phyloP scores from a whole-genome alignment of 2,113 vertebrate genomes.

The Hyla sarda region DNA sequence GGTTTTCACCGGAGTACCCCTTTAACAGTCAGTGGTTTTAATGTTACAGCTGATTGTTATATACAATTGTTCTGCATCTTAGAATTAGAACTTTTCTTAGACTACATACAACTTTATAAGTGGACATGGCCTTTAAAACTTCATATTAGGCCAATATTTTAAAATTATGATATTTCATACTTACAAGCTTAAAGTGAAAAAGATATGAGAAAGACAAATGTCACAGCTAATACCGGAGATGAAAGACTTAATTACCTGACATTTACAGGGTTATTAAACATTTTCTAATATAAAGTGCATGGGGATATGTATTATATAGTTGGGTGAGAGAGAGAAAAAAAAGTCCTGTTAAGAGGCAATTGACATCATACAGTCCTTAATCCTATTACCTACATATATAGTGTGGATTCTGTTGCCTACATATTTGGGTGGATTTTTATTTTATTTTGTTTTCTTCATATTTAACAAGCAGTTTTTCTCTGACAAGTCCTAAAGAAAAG shows the following conservation, averaged over 20 bases:
- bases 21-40: too few relatives aligned
- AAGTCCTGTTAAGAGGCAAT: not conserved
- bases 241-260: slow-evolving; percentile 34
- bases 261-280: slow-evolving; percentile 48
- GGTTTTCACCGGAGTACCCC: too few relatives aligned
- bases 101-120: not conserved
- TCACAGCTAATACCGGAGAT: slow-evolving; percentile 21
- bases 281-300: not conserved
- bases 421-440: too few relatives aligned
- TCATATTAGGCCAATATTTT: not conserved
- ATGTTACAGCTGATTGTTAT: too few relatives aligned
- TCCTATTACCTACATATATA: not conserved
- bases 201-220: slow-evolving; percentile 38
- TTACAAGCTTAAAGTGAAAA: not conserved
- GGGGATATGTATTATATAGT: slow-evolving; percentile 26
- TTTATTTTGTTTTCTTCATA: too few relatives aligned
- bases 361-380: slow-evolving; percentile 2
- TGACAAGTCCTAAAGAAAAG: too few relatives aligned
- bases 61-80: not conserved
- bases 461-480: too few relatives aligned
- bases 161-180: not conserved
- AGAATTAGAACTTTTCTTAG: not conserved
- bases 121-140: not conserved
- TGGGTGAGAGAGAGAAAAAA: not conserved
- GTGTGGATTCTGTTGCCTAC: too few relatives aligned